These are phyloP conservation scores for Apotomis turbidana DNA, from an alignment of 2,888 invertebrate species.

Conservation along the genomic window DNA sequence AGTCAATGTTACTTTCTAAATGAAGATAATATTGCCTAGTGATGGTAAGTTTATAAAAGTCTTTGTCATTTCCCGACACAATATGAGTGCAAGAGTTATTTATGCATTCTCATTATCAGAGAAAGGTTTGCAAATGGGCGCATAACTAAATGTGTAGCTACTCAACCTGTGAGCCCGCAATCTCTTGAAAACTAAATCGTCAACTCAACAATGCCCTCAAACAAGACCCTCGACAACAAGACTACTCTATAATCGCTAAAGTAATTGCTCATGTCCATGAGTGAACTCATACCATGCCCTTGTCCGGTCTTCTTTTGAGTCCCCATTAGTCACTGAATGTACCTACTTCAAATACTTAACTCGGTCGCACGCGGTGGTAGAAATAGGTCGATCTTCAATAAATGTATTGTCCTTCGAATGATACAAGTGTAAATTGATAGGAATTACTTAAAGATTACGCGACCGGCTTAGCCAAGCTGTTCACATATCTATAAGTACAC, in stretches of 20 bases:
- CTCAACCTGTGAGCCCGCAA: background rate
- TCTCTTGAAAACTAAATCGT: background rate
- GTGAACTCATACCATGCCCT: conserved; percentile 16
- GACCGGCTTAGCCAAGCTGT: conserved; percentile 14
- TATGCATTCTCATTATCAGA: too few relatives aligned
- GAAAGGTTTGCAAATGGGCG: too few relatives aligned
- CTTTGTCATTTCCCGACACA: too few relatives aligned
- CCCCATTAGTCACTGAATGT: conserved; percentile 5
- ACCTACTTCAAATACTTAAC: conserved; percentile 1
- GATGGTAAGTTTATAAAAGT: too few relatives aligned
- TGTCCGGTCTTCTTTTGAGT: conserved; percentile 8
- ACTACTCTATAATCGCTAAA: conserved; percentile 1
- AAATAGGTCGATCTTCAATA: conserved; percentile 8
- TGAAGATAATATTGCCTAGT: background rate
- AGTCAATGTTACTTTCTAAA: background rate
- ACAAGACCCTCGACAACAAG: background rate
- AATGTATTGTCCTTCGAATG: conserved; percentile 16
- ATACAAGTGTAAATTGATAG: conserved; percentile 14
- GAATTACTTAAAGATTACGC: conserved; percentile 29
- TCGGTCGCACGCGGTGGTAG: background rate
- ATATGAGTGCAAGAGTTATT: too few relatives aligned
- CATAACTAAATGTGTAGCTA: background rate
- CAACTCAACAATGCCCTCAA: too few relatives aligned
- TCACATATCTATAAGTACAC: conserved; percentile 9
- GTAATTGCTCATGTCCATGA: conserved; percentile 18